Evolutionary conservation across 2,113 vertebrate genomes (phyloP).

Genomic region (Oncorhynchus masou): DNA sequence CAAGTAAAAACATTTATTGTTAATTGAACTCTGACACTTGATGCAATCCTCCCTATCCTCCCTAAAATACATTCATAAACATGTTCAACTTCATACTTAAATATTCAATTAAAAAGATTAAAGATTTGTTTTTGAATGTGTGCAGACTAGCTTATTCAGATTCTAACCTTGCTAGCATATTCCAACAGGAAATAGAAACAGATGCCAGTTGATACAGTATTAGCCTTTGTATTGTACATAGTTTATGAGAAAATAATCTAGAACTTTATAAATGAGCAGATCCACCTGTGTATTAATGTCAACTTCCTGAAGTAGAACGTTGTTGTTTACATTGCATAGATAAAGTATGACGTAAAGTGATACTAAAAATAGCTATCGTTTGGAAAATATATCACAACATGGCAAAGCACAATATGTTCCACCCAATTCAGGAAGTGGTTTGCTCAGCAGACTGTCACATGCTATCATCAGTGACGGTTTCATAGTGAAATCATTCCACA

Average conservation of each 20-base stretch:
- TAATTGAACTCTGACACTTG: too few relatives aligned
- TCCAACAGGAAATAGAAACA: background rate
- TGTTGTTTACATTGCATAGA: background rate
- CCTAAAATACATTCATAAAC: too few relatives aligned
- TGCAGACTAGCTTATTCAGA: background rate
- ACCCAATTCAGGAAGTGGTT: conserved; percentile 70
- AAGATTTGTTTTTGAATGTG: too few relatives aligned
- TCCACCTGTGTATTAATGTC: background rate
- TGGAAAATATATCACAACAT: conserved; percentile 39
- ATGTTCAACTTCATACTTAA: too few relatives aligned
- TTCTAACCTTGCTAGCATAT: background rate
- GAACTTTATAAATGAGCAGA: background rate
- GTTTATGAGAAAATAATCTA: background rate
- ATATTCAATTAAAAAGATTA: too few relatives aligned
- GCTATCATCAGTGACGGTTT: conserved; percentile 8
- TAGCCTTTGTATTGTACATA: background rate
- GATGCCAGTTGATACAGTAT: background rate
- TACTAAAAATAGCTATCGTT: conserved; percentile 24
- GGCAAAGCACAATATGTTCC: conserved; percentile 64
- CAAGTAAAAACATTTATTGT: too few relatives aligned
- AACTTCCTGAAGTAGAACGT: background rate
- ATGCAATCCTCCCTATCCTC: too few relatives aligned
- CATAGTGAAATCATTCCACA: conserved; percentile 38
- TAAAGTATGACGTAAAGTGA: background rate
- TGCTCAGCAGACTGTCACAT: conserved; percentile 58